phyloP scores from a whole-genome alignment of 2,797 vertebrate species.

The Argya squamiceps region DNA sequence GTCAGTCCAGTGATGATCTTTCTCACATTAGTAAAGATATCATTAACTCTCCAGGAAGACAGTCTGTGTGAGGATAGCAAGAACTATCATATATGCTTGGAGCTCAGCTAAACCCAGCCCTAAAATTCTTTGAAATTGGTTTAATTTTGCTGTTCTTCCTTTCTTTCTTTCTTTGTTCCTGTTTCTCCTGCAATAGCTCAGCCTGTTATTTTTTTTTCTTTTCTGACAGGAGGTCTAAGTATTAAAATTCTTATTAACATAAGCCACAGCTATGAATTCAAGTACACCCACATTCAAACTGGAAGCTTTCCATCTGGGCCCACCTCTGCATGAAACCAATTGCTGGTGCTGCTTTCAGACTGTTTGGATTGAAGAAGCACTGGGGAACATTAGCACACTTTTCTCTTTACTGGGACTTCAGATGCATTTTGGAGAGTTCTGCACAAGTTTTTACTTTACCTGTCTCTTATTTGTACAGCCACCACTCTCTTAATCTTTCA shows the following conservation, averaged over 20 bases:
- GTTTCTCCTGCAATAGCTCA: neutral
- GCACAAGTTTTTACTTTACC: neutral
- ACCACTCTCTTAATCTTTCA: neutral
- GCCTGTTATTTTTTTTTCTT: neutral
- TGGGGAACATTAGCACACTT: neutral
- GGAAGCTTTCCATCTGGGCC: neutral
- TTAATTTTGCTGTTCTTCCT: neutral
- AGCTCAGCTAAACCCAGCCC: neutral
- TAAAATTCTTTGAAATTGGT: neutral
- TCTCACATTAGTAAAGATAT: neutral
- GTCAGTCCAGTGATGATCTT: neutral
- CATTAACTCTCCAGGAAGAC: neutral
- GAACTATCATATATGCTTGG: neutral
- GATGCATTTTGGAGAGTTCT: neutral
- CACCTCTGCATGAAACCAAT: neutral
- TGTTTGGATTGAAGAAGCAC: neutral
- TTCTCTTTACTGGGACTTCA: neutral
- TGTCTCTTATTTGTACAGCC: neutral
- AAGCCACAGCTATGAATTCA: neutral
- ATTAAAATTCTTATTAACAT: constrained; percentile 10
- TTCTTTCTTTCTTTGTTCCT: neutral
- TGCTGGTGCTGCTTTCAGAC: neutral
- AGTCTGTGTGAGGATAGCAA: neutral
- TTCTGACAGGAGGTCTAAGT: neutral
- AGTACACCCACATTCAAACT: neutral